Conservation (phyloP, 2,888 invertebrate genomes). For the Buathra laborator region DNA sequence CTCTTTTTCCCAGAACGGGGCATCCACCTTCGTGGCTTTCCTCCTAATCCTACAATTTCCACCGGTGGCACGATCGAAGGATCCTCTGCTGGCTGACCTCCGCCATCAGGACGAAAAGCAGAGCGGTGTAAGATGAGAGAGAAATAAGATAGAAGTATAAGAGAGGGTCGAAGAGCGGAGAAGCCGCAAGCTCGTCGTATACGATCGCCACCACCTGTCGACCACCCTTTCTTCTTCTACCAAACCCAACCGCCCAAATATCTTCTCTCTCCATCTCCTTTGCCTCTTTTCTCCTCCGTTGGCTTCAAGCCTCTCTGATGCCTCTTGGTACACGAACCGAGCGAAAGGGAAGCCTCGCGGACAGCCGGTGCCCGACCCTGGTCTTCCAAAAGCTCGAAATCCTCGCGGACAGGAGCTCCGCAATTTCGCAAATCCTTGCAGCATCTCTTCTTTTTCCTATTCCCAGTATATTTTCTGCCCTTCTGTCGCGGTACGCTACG, state of each 20-base stretch:
- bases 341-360: conserved; percentile 33
- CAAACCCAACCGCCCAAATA: neutral
- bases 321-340: conserved; percentile 5
- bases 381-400: conserved; percentile 42
- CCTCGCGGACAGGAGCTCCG: conserved; percentile 45
- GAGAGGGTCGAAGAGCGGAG: conserved; percentile 7
- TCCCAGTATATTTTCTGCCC: conserved; percentile 15
- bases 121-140: neutral
- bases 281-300: conserved; percentile 3
- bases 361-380: conserved; percentile 23
- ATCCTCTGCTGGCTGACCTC: conserved; percentile 48
- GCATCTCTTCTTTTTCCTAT: conserved; percentile 46
- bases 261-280: conserved; percentile 31
- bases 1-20: neutral
- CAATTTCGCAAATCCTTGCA: conserved; percentile 53
- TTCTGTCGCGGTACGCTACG: neutral
- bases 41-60: conserved; percentile 69
- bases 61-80: conserved; percentile 56
- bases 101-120: conserved; percentile 8
- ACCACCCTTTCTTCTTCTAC: conserved; percentile 11
- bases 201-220: conserved; percentile 58
- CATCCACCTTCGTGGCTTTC: conserved; percentile 58
- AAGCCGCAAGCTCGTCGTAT: conserved; percentile 13
- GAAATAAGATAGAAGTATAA: conserved; percentile 4
- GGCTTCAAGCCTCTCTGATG: neutral